Evolutionary conservation across 2,113 vertebrate species (phyloP).

Genomic region (Erpornis zantholeuca): DNA sequence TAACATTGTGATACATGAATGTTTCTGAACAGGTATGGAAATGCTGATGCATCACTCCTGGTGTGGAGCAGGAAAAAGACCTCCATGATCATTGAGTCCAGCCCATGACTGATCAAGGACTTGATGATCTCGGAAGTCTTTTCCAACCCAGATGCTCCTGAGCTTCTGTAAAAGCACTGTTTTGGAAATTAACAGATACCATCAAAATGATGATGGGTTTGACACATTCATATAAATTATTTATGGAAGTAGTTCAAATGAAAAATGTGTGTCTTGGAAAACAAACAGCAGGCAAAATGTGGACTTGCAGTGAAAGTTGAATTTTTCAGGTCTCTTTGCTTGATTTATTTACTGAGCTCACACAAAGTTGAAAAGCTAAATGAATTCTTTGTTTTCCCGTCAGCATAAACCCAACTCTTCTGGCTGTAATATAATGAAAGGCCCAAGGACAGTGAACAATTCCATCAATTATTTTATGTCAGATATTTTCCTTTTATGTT

Average conservation of each 20-base stretch:
- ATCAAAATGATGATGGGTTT: not conserved
- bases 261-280: not conserved
- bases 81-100: not conserved
- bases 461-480: not conserved
- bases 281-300: not conserved
- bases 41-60: not conserved
- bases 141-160: not conserved
- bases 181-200: not conserved
- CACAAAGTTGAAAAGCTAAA: not conserved
- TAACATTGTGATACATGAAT: fast-evolving
- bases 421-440: not conserved
- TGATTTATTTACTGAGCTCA: not conserved
- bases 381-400: constrained; percentile 3
- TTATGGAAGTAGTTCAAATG: not conserved
- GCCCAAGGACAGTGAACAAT: not conserved
- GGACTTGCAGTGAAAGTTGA: not conserved
- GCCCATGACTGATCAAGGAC: not conserved
- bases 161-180: not conserved
- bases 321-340: not conserved
- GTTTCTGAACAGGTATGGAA: not conserved
- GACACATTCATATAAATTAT: not conserved
- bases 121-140: not conserved
- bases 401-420: not conserved
- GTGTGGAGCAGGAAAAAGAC: not conserved
- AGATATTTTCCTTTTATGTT: not conserved